Base-by-base conservation (phyloP, 2,888 invertebrate species). In the Amblyjoppa proteus region DNA sequence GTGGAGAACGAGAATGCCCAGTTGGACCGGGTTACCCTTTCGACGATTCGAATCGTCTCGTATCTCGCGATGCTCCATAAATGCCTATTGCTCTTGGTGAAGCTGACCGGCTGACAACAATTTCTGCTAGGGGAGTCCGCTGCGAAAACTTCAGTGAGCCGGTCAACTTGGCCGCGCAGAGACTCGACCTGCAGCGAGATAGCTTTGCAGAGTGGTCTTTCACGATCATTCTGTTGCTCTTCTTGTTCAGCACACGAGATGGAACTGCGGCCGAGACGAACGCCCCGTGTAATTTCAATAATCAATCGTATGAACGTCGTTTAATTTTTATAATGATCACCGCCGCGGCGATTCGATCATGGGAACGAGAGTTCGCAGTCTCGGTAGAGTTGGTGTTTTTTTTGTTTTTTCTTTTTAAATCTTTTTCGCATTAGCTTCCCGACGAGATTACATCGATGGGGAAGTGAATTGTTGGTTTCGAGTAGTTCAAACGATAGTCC, bases 281-380 rank as follows among this genome's bases (percentile, higher is more conserved):
- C 81, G 66, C 49, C 74, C 71, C 58, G 90, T 91, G 90, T 94
- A 93, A 94, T 94, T 93, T 93, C 91, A 91, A 94, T 93, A 92
- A 94, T 94, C 93, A 94, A 94, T 94, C 93, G 93, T 88, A 94
- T 94, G 94, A 93, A 92, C 93, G 93, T 93, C 93, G 93, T 94
- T 94, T 94, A 94, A 94, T 94, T 94, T 94, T 93, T 93, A 92
- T 92, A 93, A 94, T 92, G 91, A 93, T 89, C 88, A 80, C 80
- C 86, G 86, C 89, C 88, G 89, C 89, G 89, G 86, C 28, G 53
- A 16, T 69, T 70, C 73, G 69, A 74, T 68, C 86, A 86, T 86
- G 86, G 86, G 86, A 86, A 86, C 85, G 79, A 83, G 41, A 80
- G n/a, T 78, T 56, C 45, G 64, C 68, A 53, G 25, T 69, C 74